Percentiles rank a stretch among this genome's conserved stretches.
These are phyloP conservation scores for Lasiurus borealis DNA, from an alignment of 2,113 vertebrate species.

Conservation along the genomic window DNA sequence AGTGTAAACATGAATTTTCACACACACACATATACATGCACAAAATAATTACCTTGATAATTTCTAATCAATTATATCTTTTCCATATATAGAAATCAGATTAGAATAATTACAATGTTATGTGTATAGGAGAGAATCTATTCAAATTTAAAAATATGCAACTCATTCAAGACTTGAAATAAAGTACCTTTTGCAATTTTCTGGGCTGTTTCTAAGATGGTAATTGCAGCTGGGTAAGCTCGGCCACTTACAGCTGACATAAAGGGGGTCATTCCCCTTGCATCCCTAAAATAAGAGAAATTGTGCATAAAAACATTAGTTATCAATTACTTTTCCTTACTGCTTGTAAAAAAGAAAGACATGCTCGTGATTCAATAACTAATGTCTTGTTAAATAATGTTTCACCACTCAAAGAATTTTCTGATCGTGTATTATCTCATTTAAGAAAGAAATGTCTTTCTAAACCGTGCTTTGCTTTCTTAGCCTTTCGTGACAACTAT, in stretches of 20 bases:
- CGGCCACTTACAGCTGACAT: conserved; percentile 99
- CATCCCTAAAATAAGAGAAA: conserved; percentile 90
- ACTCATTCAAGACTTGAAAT: background rate
- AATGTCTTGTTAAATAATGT: background rate
- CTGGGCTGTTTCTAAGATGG: conserved; percentile 98
- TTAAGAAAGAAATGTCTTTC: background rate
- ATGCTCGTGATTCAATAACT: background rate
- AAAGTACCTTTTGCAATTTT: conserved; percentile 97
- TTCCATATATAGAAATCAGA: background rate
- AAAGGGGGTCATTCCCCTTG: conserved; percentile 99
- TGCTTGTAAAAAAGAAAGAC: background rate
- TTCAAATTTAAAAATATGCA: conserved; percentile 43
- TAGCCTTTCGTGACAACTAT: background rate
- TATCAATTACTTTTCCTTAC: background rate
- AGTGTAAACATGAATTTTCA: conserved; percentile 21
- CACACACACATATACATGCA: background rate
- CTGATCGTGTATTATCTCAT: background rate
- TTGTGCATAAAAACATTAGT: background rate
- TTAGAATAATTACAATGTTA: background rate
- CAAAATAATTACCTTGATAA: background rate
- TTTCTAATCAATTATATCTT: background rate
- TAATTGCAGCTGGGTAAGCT: conserved; percentile 98
- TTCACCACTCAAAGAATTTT: conserved; percentile 15
- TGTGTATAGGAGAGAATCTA: background rate
- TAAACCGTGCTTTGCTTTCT: background rate